A percentile compares a stretch with the other conserved stretches of the same genome.
phyloP scores from a whole-genome alignment of 2,113 vertebrate species.

The Dinomys branickii region DNA sequence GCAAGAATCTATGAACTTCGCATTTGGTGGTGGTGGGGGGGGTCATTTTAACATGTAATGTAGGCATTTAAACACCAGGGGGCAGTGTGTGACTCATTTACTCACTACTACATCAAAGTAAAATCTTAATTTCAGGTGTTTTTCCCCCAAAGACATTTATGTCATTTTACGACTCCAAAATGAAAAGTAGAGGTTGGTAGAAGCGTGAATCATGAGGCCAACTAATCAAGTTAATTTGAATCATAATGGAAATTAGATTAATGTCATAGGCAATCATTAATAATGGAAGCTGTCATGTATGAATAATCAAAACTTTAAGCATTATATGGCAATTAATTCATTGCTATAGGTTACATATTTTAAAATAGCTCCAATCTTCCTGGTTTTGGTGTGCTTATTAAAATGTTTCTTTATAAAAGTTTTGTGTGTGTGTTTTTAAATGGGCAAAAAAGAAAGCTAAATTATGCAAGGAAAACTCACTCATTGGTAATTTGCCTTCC shows the following conservation, averaged over 20 bases:
- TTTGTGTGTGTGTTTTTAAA: constrained; percentile 28
- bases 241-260: constrained; percentile 80
- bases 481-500: not conserved
- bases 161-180: constrained; percentile 68
- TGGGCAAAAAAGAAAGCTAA: constrained; percentile 39
- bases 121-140: constrained; percentile 70
- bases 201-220: constrained; percentile 71
- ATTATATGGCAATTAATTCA: constrained; percentile 79
- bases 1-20: not conserved
- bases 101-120: constrained; percentile 43
- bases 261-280: constrained; percentile 81
- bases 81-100: constrained; percentile 74
- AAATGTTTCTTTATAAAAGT: constrained; percentile 44
- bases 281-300: constrained; percentile 73
- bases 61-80: constrained; percentile 76
- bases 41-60: constrained; percentile 66
- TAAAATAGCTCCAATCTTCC: constrained; percentile 70
- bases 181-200: constrained; percentile 71
- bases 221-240: constrained; percentile 78
- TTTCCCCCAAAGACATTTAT: constrained; percentile 68
- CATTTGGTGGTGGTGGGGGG: not conserved
- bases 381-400: constrained; percentile 71
- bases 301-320: constrained; percentile 78
- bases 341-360: constrained; percentile 73
- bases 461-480: not conserved